These are phyloP conservation scores for Fulica atra DNA, from an alignment of 2,113 vertebrate genomes.

Conservation along the genomic window DNA sequence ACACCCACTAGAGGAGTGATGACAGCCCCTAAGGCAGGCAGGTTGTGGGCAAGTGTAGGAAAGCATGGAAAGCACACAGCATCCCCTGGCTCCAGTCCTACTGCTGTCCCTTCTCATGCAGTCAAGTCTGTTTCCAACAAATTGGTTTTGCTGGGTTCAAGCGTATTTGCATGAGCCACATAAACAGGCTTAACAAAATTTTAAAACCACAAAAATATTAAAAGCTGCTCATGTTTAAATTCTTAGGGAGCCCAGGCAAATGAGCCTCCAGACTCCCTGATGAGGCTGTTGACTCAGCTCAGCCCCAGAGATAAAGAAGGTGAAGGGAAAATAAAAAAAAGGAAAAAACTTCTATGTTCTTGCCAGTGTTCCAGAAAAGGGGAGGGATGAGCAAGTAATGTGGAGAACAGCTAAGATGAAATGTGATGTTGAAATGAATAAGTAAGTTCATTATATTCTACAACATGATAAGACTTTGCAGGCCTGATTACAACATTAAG, in stretches of 20 bases:
- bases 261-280: background rate
- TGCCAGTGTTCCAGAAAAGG: slow-evolving; percentile 16
- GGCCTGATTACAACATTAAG: slow-evolving; percentile 72
- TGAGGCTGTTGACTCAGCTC: background rate
- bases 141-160: background rate
- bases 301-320: background rate
- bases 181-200: background rate
- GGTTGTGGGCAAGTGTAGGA: background rate
- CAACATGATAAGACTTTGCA: slow-evolving; percentile 67
- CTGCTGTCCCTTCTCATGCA: background rate
- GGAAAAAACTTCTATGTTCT: background rate
- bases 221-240: background rate
- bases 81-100: background rate
- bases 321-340: background rate
- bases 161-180: fast-evolving
- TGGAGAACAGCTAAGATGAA: slow-evolving; percentile 66
- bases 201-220: background rate
- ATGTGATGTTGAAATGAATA: slow-evolving; percentile 63
- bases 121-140: background rate
- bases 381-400: slow-evolving; percentile 6
- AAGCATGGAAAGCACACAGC: background rate
- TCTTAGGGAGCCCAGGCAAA: background rate
- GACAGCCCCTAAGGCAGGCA: background rate
- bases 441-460: slow-evolving; percentile 76
- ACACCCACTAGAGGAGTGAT: background rate